phyloP scores from a whole-genome alignment of 2,888 invertebrate species.

The Myopa tessellatipennis region DNA sequence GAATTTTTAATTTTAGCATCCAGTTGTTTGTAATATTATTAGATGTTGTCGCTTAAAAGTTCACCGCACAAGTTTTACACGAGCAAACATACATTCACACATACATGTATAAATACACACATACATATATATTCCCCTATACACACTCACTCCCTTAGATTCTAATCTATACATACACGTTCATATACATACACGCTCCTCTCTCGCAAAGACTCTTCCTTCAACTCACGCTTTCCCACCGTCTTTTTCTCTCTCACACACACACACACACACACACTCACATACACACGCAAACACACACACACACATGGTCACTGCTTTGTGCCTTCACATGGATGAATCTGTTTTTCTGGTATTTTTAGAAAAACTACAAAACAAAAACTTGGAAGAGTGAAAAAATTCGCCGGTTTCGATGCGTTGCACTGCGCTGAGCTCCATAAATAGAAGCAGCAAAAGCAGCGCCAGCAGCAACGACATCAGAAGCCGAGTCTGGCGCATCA shows the following conservation, averaged over 20 bases:
- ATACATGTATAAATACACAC: too few relatives aligned
- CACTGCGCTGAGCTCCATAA: constrained; percentile 57
- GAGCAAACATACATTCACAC: too few relatives aligned
- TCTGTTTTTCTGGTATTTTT: constrained; percentile 40
- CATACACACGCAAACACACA: constrained; percentile 37
- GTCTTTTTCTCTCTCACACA: background rate
- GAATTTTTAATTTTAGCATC: too few relatives aligned
- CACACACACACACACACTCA: constrained; percentile 18
- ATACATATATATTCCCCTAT: too few relatives aligned
- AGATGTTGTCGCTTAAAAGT: too few relatives aligned
- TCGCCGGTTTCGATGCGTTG: constrained; percentile 38
- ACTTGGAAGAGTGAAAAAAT: background rate
- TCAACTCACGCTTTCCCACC: background rate
- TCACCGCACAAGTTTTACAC: too few relatives aligned
- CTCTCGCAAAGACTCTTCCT: too few relatives aligned
- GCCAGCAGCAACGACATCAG: background rate
- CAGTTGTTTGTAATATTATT: too few relatives aligned
- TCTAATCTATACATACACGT: background rate
- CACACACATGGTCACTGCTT: constrained; percentile 26
- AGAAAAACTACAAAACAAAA: constrained; percentile 23
- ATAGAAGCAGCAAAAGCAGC: constrained; percentile 50
- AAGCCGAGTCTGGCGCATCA: background rate
- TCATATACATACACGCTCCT: background rate
- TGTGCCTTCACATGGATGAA: constrained; percentile 23
- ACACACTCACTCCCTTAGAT: background rate